Base-by-base conservation (phyloP, 2,797 vertebrate species). In the Melanotaenia trifasciata region DNA sequence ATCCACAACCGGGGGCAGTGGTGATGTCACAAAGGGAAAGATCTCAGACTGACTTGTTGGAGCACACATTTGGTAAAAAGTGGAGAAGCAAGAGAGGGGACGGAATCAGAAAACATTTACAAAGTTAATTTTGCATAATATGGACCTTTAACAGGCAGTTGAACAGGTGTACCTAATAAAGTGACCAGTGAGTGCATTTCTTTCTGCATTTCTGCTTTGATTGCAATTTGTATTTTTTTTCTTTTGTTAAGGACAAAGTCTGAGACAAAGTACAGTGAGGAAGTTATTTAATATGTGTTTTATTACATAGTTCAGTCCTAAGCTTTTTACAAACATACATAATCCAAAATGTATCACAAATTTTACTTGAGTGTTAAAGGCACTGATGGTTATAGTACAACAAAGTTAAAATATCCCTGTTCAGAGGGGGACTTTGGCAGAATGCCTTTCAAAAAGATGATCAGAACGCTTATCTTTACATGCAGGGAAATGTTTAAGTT, bases 281-380 rank as follows among this genome's bases (percentile, higher is more conserved):
- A 45, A 45, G 64, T 60, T 83, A 58, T 62, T 79, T 20, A 54
- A 65, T 56, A 77, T 40, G 7, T 40, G 53, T 63, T 90, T 90
- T 87, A 90, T 84, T 87, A 66, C 71, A 83, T 50, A 61, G 28
- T 84, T 90, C 79, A 80, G 54, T 83, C 72, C 81, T 64, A 12
- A 74, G 32, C 53, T 83, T 89, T 90, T 82, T 79, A 89, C 78
- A 90, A 38, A 74, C 58, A 53, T 38, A 83, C 74, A 86, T 67
- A 14, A 38, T 80, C 6, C 57, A 70, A 72, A 68, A 60, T 4
- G 59, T 72, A 70, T 64, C 36, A 80, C 54, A 79, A 8, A 24
- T 40, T 67, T 84, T 16, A 79, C 40, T 12, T 78, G 58, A 33
- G 30, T 36, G 69, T 76, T 74, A 78, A 76, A 82, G 64, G 60